These are phyloP conservation scores for Epinephelus moara DNA, from an alignment of 2,113 vertebrate genomes.

Conservation along the genomic window DNA sequence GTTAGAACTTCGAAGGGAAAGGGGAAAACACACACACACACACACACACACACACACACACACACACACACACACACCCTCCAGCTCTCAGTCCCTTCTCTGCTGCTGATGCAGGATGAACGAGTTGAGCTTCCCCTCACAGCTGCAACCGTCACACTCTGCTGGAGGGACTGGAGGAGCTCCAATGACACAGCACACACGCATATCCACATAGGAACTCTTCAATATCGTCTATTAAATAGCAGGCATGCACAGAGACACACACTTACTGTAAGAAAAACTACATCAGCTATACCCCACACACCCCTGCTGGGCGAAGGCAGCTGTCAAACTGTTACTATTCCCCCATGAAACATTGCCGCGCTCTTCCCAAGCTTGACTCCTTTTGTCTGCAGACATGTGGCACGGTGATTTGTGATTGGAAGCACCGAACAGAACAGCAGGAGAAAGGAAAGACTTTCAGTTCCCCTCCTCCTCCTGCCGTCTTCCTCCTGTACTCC, in stretches of 20 bases:
- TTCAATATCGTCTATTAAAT: slow-evolving; percentile 28
- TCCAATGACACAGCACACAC: slow-evolving; percentile 49
- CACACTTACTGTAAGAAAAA: slow-evolving; percentile 2
- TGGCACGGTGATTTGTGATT: slow-evolving; percentile 56
- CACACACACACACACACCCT: slow-evolving; percentile 22
- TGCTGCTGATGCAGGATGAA: slow-evolving; percentile 51
- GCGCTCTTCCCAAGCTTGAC: slow-evolving; percentile 39
- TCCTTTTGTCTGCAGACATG: slow-evolving; percentile 54
- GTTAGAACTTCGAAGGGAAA: slow-evolving; percentile 30
- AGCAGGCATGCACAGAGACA: slow-evolving; percentile 7
- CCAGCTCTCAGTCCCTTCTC: slow-evolving; percentile 29
- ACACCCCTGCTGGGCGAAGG: slow-evolving; percentile 38
- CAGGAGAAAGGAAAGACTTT: slow-evolving; percentile 43
- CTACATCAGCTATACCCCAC: slow-evolving; percentile 21
- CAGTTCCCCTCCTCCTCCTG: slow-evolving; percentile 31
- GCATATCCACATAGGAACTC: slow-evolving; percentile 24
- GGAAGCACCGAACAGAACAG: slow-evolving; percentile 50
- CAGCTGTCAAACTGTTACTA: slow-evolving; percentile 54
- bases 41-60: slow-evolving; percentile 28
- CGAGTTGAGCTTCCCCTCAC: slow-evolving; percentile 59
- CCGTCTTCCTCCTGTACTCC: slow-evolving; percentile 31
- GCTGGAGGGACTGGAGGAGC: slow-evolving; percentile 54
- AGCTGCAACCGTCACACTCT: slow-evolving; percentile 69
- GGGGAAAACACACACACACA: neutral
- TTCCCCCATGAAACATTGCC: slow-evolving; percentile 32